A percentile compares a stretch with the other conserved stretches of the same genome.
Evolutionary conservation across 2,888 invertebrate species (phyloP).

Genomic region (Ephialtes manifestator): DNA sequence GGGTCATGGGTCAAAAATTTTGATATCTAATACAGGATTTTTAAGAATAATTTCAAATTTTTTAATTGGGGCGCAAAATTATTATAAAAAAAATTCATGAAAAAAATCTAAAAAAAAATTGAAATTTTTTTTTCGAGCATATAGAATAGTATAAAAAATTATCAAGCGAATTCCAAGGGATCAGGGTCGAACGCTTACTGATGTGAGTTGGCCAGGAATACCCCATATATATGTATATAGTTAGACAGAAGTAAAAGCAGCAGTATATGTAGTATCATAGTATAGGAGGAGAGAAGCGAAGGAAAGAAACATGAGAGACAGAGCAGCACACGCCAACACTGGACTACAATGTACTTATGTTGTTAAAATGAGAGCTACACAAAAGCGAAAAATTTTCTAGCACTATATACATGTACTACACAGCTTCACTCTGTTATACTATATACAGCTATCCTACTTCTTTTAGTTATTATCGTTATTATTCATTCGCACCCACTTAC

Average conservation of each 20-base stretch:
- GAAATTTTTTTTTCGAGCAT: too few species aligned
- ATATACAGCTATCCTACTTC: not conserved
- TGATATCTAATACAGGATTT: too few species aligned
- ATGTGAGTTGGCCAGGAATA: too few species aligned
- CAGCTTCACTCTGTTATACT: not conserved
- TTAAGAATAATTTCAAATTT: too few species aligned
- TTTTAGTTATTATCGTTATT: not conserved
- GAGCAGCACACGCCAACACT: slow-evolving; percentile 2
- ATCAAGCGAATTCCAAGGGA: too few species aligned
- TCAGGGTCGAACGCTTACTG: too few species aligned
- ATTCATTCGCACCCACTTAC: not conserved
- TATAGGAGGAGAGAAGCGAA: not conserved
- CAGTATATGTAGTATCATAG: not conserved
- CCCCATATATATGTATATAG: not conserved
- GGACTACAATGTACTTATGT: slow-evolving; percentile 32
- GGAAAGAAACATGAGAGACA: slow-evolving; percentile 7
- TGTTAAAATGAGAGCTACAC: slow-evolving; percentile 15
- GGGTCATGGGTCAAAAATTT: too few species aligned
- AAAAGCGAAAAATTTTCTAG: not conserved
- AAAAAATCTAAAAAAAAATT: too few species aligned
- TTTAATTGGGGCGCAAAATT: too few species aligned
- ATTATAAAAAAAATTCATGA: too few species aligned
- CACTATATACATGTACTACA: not conserved
- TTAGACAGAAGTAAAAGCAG: slow-evolving; percentile 21
- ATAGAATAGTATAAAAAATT: too few species aligned